phyloP scores from a whole-genome alignment of 92 coral and sea anemone species.

The Siderastrea radians region DNA sequence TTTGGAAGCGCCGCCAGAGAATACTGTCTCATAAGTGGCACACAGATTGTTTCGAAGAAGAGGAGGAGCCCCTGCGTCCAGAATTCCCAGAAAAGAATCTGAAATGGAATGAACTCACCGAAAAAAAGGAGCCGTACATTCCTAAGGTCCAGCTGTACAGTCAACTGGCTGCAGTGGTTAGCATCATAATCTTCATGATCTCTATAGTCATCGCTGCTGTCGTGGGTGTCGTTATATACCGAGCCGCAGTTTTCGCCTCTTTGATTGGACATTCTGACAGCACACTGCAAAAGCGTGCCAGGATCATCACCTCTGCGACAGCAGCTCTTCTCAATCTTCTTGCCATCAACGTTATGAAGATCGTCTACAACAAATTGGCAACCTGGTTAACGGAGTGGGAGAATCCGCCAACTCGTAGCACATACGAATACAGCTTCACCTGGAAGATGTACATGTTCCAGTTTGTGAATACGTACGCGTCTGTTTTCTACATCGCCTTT shows the following conservation, averaged over 20 bases:
- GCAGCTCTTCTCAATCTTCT: conserved; percentile 90
- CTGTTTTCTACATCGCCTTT: conserved; percentile 95
- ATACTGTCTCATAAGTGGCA: conserved; percentile 84
- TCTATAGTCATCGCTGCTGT: conserved; percentile 86
- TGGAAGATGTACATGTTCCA: conserved; percentile 92
- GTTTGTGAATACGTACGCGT: conserved; percentile 94
- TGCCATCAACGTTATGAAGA: conserved; percentile 84
- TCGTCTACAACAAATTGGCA: conserved; percentile 83
- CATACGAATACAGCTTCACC: conserved; percentile 91
- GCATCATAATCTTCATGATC: conserved; percentile 80
- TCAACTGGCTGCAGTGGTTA: conserved; percentile 74
- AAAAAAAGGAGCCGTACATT: conserved; percentile 79
- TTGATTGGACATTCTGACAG: conserved; percentile 64
- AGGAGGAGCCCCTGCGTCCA: conserved; percentile 74
- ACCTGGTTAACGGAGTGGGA: conserved; percentile 93
- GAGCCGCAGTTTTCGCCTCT: conserved; percentile 89
- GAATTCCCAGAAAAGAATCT: not conserved
- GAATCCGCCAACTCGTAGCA: conserved; percentile 88
- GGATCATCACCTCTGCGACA: conserved; percentile 84
- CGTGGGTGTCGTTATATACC: conserved; percentile 87
- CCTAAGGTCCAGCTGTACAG: conserved; percentile 74
- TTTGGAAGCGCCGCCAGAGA: conserved; percentile 93
- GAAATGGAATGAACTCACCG: conserved; percentile 35
- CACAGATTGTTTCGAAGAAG: conserved; percentile 84
- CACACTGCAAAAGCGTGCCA: conserved; percentile 64